Conservation (phyloP, 2,797 vertebrate species). For the Oreonectes daqikongensis region DNA sequence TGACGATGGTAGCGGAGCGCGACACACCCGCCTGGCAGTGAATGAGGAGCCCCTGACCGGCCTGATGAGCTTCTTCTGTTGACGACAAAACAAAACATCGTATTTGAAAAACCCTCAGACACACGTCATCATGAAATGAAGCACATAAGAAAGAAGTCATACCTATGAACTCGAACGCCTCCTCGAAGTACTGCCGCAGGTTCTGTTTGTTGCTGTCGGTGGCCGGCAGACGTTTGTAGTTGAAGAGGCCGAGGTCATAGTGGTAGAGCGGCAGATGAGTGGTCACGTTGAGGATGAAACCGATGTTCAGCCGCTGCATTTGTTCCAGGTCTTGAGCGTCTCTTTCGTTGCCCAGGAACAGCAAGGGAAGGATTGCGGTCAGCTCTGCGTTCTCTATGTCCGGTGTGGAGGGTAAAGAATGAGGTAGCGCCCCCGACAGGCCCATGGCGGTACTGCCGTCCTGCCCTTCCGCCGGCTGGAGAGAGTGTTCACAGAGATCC, state of each 20-base stretch:
- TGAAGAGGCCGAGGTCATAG: conserved; percentile 90
- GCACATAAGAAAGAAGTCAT: conserved; percentile 48
- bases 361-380: conserved; percentile 93
- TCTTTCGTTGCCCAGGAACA: conserved; percentile 94
- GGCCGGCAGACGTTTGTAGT: conserved; percentile 95
- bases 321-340: conserved; percentile 91
- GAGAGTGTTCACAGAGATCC: conserved; percentile 95
- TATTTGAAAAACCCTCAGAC: too few relatives aligned
- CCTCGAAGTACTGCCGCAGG: conserved; percentile 98
- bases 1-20: conserved; percentile 97
- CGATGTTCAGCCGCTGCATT: conserved; percentile 90
- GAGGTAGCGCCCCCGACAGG: conserved; percentile 86
- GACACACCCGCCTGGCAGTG: conserved; percentile 99
- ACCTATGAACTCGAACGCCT: conserved; percentile 99
- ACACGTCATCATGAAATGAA: background rate
- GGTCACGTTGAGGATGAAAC: conserved; percentile 94
- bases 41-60: conserved; percentile 94
- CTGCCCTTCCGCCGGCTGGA: conserved; percentile 89
- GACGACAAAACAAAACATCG: conserved; percentile 45
- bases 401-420: conserved; percentile 89
- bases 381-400: conserved; percentile 97
- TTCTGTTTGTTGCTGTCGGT: conserved; percentile 99
- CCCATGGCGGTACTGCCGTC: conserved; percentile 75
- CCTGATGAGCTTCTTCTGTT: conserved; percentile 96
- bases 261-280: conserved; percentile 97